phyloP scores from a whole-genome alignment of 92 coral and sea anemone species.

The Isaurus tuberculatus region DNA sequence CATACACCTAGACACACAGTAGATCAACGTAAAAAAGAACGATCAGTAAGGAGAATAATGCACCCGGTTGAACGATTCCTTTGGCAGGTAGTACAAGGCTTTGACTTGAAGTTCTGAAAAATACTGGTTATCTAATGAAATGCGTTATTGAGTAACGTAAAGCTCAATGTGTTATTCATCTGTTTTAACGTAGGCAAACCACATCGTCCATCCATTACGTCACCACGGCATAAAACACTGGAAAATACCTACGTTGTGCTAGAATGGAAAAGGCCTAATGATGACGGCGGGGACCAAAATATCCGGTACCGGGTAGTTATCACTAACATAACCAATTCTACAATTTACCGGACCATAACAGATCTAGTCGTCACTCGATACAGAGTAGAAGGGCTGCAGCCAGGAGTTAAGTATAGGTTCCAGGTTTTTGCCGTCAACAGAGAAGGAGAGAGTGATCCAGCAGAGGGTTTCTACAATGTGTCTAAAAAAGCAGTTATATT shows the following conservation, averaged over 20 bases:
- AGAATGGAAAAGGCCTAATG: slow-evolving; percentile 27
- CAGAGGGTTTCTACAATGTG: background rate
- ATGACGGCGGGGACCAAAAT: slow-evolving; percentile 21
- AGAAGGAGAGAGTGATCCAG: slow-evolving; percentile 20
- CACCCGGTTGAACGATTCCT: too few relatives aligned
- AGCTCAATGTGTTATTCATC: background rate
- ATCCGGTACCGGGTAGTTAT: slow-evolving; percentile 28
- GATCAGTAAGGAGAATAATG: too few relatives aligned
- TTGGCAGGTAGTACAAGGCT: background rate
- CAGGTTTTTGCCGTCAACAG: slow-evolving; percentile 29
- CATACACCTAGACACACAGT: too few relatives aligned
- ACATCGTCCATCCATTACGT: slow-evolving; percentile 1
- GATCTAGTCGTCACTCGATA: background rate
- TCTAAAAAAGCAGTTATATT: background rate
- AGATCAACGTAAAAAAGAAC: too few relatives aligned
- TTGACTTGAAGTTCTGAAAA: too few relatives aligned
- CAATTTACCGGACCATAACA: background rate
- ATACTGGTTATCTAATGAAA: background rate
- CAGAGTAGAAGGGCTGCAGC: background rate
- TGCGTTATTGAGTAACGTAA: background rate
- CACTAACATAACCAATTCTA: background rate
- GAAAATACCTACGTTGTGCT: background rate
- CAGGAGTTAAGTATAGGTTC: slow-evolving; percentile 18
- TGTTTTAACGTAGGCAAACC: slow-evolving; percentile 3
- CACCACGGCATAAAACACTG: slow-evolving; percentile 7